Evolutionary conservation across 2,797 vertebrate species (phyloP).

Genomic region (Macroramphosus scolopax): DNA sequence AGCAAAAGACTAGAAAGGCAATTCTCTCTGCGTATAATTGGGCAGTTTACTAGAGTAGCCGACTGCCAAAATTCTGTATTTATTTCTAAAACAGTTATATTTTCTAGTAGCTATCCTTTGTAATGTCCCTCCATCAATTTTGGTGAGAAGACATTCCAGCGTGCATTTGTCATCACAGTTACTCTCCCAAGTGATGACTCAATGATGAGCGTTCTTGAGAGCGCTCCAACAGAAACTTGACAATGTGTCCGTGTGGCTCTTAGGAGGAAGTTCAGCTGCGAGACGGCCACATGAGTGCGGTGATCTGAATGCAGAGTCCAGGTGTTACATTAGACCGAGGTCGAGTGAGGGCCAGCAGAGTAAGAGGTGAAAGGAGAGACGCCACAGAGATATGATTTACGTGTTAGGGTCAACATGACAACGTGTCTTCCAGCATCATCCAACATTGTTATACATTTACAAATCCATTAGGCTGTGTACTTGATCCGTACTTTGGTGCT

Average conservation of each 20-base stretch:
- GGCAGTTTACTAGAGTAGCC: not conserved
- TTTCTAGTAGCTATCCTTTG: constrained; percentile 6
- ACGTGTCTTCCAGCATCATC: too few species aligned
- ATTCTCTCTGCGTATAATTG: not conserved
- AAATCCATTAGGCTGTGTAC: too few species aligned
- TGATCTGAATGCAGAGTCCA: constrained; percentile 31
- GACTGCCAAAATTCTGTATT: not conserved
- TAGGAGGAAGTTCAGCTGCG: constrained; percentile 10
- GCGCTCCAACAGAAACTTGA: constrained; percentile 42
- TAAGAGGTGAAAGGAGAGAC: not conserved
- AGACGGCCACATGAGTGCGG: constrained; percentile 30
- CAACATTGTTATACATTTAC: too few species aligned
- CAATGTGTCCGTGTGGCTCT: constrained; percentile 11
- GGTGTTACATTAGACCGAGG: constrained; percentile 21
- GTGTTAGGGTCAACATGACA: too few species aligned
- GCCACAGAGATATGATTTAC: not conserved
- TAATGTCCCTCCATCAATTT: not conserved
- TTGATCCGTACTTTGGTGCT: too few species aligned
- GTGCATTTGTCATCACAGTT: constrained; percentile 34
- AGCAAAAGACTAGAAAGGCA: not conserved
- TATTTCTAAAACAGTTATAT: not conserved
- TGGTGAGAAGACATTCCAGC: constrained; percentile 6
- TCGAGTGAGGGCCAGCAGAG: not conserved
- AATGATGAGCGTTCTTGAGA: constrained; percentile 29
- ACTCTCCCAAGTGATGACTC: constrained; percentile 47